These are phyloP conservation scores for Colossoma macropomum DNA, from an alignment of 2,113 vertebrate species.

Conservation along the genomic window DNA sequence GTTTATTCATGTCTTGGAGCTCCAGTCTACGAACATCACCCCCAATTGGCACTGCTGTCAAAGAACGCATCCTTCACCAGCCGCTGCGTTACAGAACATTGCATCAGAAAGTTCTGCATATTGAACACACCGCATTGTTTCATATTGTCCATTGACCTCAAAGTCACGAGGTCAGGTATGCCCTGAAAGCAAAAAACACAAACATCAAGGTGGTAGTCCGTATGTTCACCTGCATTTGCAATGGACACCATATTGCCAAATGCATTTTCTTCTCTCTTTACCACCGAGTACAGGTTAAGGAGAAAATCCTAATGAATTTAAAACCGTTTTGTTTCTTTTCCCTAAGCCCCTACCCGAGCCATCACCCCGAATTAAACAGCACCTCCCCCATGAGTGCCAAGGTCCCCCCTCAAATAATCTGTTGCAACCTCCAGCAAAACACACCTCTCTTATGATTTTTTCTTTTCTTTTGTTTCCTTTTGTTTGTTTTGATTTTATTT, in stretches of 20 bases:
- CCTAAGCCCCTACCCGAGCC: conserved; percentile 79
- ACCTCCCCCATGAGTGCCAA: conserved; percentile 78
- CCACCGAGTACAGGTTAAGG: conserved; percentile 27
- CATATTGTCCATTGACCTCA: conserved; percentile 17
- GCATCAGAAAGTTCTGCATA: conserved; percentile 50
- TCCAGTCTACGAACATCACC: conserved; percentile 12
- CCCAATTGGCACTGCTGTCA: conserved; percentile 32
- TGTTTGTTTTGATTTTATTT: conserved; percentile 56
- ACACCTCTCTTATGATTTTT: conserved; percentile 79
- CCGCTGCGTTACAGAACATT: conserved; percentile 26
- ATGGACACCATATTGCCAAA: conserved; percentile 42
- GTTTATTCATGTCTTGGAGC: conserved; percentile 45
- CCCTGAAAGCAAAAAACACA: not conserved
- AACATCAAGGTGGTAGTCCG: not conserved
- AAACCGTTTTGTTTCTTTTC: conserved; percentile 77
- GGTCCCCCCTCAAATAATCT: conserved; percentile 77
- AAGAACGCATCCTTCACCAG: conserved; percentile 23
- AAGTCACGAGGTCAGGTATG: conserved; percentile 4
- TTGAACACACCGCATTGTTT: conserved; percentile 48
- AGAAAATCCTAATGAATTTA: conserved; percentile 69
- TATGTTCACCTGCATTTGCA: conserved; percentile 39
- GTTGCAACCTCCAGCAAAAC: conserved; percentile 80
- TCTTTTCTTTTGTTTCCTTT: conserved; percentile 45
- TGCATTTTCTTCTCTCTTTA: conserved; percentile 47
- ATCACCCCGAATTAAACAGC: conserved; percentile 80